A percentile compares a stretch with the other conserved stretches of the same genome.
Conservation (phyloP, 2,888 invertebrate genomes). For the Drosophila antonietae region DNA sequence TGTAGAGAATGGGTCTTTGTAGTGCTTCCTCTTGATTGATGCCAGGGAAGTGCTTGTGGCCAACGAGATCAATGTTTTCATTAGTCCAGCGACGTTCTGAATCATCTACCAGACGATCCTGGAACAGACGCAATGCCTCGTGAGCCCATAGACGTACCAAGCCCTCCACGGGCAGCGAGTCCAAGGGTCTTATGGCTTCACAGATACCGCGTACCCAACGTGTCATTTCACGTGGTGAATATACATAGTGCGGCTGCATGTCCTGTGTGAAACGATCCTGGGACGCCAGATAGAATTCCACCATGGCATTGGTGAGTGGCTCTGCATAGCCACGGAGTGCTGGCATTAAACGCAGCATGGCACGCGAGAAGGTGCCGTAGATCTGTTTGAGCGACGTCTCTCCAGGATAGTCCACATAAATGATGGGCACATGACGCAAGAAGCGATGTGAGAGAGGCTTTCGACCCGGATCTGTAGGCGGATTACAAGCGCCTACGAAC, state of each 20-base stretch:
- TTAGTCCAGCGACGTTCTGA: constrained; percentile 98
- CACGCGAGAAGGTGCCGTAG: constrained; percentile 99
- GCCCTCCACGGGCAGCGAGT: constrained; percentile 95
- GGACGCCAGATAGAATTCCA: constrained; percentile 97
- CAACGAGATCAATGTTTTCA: constrained; percentile 97
- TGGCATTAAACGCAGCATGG: constrained; percentile 98
- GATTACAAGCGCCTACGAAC: constrained; percentile 99
- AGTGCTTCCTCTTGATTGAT: constrained; percentile 94
- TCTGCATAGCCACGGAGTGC: constrained; percentile 96
- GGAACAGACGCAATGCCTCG: constrained; percentile 98
- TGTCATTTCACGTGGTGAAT: constrained; percentile 99
- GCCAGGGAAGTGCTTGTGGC: constrained; percentile 97
- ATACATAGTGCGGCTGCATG: constrained; percentile 99
- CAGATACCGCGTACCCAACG: constrained; percentile 99
- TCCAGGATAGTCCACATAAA: constrained; percentile 99
- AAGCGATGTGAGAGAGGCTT: constrained; percentile 96
- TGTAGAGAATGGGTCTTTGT: constrained; percentile 97
- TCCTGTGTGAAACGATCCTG: constrained; percentile 99
- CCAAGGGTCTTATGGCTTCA: constrained; percentile 98
- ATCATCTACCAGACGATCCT: constrained; percentile 97
- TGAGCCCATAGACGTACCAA: constrained; percentile 99
- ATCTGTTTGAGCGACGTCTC: constrained; percentile 98
- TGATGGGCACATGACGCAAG: constrained; percentile 97
- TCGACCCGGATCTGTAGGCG: constrained; percentile 99
- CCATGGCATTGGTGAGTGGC: constrained; percentile 99